Evolutionary conservation across 2,888 invertebrate genomes (phyloP).

Genomic region (Hydrotaea cyrtoneurina): DNA sequence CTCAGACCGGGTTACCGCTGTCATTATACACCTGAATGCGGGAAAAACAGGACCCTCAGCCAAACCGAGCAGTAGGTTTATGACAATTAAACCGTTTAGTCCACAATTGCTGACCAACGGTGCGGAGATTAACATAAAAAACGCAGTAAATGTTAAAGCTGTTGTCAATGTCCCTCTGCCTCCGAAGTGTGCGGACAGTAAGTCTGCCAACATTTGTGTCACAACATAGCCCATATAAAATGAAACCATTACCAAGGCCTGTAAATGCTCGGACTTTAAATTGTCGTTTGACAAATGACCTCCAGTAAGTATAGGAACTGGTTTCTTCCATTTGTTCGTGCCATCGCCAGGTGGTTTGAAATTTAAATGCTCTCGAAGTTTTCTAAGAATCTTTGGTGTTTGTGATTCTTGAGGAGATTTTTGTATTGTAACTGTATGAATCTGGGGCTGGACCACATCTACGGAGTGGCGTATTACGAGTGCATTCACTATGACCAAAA

Average conservation of each 20-base stretch:
- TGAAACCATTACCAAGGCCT: conserved; percentile 87
- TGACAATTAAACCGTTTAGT: conserved; percentile 84
- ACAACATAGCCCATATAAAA: conserved; percentile 92
- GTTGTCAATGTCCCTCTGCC: conserved; percentile 90
- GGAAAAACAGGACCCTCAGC: conserved; percentile 92
- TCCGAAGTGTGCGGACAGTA: conserved; percentile 88
- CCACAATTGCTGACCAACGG: conserved; percentile 84
- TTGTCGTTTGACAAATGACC: conserved; percentile 72
- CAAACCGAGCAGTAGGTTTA: conserved; percentile 88
- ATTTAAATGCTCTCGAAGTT: not conserved
- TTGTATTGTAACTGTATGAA: not conserved
- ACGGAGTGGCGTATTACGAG: conserved; percentile 87
- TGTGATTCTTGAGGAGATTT: not conserved
- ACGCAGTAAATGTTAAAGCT: conserved; percentile 88
- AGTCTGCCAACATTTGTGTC: conserved; percentile 90
- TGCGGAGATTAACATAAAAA: conserved; percentile 90
- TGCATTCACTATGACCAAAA: conserved; percentile 85
- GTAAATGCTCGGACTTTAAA: conserved; percentile 83
- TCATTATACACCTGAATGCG: conserved; percentile 88
- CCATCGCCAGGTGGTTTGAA: conserved; percentile 1
- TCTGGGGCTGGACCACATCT: conserved; percentile 85
- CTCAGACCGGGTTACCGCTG: conserved; percentile 84
- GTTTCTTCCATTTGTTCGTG: not conserved
- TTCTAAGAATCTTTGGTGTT: not conserved
- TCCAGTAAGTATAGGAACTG: not conserved